Evolutionary conservation across 2,888 invertebrate species (phyloP), one percentile per base, ranked within the genome.

Genomic region (Theodoxus fluviatilis): DNA sequence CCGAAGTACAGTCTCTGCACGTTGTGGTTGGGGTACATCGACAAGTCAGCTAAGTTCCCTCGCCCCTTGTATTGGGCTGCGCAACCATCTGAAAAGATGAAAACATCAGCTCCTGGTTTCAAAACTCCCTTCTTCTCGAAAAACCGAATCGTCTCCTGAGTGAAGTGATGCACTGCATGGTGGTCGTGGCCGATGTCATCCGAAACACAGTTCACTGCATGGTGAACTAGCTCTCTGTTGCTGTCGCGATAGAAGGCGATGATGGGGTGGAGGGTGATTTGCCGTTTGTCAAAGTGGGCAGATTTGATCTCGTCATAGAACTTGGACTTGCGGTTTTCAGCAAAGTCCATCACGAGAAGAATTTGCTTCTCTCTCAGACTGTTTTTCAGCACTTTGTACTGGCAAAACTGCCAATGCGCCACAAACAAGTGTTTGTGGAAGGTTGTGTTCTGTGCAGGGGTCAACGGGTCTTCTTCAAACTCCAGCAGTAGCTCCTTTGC

Each of bases 171-270:
- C 1, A 68, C 68, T 25, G 47, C 61, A 43, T 68, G 38, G 38
- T 68, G 33, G 37, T 68, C 68, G 43, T 61, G 68, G 28, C 31
- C 3, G 18, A 59, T 68, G 38, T 68, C 68, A 47, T 59, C 68
- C 4, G 59, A 59, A 15, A 68, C 9, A 33, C 59, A 61, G 4
- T 52, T 43, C 12, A 68, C 3, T 12, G 43, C 7, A 28, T 68
- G 61, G 2, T 61, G 22, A 3, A 37, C 57, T 12, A 59, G 4
- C 7, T 37, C 35, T 2, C 33, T 9, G 28, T 59, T 47, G 15
- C n/a, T 28, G n/a, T 33, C 25, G 3, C 47, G 12, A n/a, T 68
- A 68, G 22, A 40, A 61, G 15, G 3, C 28, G 2, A 68, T 33
- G 6, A 68, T 37, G 22, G 68, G 68, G 33, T 68, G 68, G 37